Percentiles rank a stretch among this genome's conserved stretches.
phyloP scores from a whole-genome alignment of 2,888 invertebrate genomes.

The Mellilla xanthometata region DNA sequence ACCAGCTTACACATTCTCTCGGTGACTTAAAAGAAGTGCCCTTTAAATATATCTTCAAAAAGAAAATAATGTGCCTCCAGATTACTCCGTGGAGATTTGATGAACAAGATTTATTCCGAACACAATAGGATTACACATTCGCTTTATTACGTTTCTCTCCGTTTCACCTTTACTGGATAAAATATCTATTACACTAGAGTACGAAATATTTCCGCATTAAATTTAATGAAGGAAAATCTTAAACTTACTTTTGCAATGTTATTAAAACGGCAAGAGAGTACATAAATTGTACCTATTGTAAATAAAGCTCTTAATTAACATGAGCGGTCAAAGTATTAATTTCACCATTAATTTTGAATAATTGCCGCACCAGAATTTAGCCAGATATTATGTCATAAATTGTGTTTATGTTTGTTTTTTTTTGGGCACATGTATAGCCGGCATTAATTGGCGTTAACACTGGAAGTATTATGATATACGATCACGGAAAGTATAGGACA shows the following conservation, averaged over 20 bases:
- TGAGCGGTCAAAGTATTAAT: constrained; percentile 79
- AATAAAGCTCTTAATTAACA: constrained; percentile 75
- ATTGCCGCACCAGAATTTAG: constrained; percentile 71
- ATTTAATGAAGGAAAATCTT: constrained; percentile 17
- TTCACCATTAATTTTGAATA: constrained; percentile 80
- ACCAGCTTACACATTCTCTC: constrained; percentile 56
- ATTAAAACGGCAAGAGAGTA: constrained; percentile 47
- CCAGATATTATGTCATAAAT: constrained; percentile 71
- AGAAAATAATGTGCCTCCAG: constrained; percentile 37
- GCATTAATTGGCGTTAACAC: constrained; percentile 67
- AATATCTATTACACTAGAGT: constrained; percentile 6
- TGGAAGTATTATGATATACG: constrained; percentile 59
- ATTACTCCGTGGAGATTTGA: constrained; percentile 34
- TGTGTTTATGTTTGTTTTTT: constrained; percentile 69
- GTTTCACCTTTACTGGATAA: constrained; percentile 6
- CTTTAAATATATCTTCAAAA: constrained; percentile 38
- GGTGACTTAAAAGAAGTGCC: constrained; percentile 50
- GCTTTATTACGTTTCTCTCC: constrained; percentile 16
- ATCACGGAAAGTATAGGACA: constrained; percentile 63
- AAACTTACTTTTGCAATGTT: constrained; percentile 37
- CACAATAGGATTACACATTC: constrained; percentile 38
- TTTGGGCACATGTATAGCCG: constrained; percentile 57
- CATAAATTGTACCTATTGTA: constrained; percentile 54
- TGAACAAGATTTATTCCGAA: constrained; percentile 39
- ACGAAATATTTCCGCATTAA: constrained; percentile 6